These are phyloP conservation scores for Oophaga sylvatica DNA, from an alignment of 2,797 vertebrate genomes.

Conservation along the genomic window DNA sequence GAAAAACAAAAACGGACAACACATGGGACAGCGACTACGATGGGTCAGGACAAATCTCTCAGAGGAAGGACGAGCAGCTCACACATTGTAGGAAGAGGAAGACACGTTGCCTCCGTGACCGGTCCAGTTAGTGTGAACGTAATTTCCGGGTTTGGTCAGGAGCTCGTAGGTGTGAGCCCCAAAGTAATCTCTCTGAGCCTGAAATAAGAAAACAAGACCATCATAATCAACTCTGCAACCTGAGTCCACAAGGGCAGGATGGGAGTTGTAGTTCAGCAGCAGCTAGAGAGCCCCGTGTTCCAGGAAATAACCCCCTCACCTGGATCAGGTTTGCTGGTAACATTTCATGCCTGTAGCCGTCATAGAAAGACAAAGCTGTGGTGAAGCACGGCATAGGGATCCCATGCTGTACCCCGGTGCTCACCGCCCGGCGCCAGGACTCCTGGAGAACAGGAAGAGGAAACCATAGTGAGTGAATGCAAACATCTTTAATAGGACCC, in stretches of 20 bases:
- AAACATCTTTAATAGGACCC: neutral
- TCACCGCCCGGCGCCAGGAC: constrained; percentile 88
- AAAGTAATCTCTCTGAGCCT: constrained; percentile 98
- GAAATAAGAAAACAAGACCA: neutral
- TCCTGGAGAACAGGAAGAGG: constrained; percentile 70
- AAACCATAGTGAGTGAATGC: neutral
- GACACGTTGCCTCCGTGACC: constrained; percentile 90
- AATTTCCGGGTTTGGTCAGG: constrained; percentile 82
- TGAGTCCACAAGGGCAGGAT: neutral
- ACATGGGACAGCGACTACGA: neutral
- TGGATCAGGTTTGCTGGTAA: constrained; percentile 95
- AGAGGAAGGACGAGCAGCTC: constrained; percentile 35
- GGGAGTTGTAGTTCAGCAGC: neutral
- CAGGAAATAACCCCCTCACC: constrained; percentile 71
- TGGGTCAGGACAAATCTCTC: neutral
- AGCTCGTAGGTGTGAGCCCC: constrained; percentile 96
- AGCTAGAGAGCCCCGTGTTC: neutral
- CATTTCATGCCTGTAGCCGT: constrained; percentile 88
- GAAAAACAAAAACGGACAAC: constrained; percentile 9
- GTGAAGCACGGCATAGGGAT: constrained; percentile 98
- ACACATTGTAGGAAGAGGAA: constrained; percentile 93
- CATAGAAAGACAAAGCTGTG: constrained; percentile 95
- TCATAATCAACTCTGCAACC: neutral
- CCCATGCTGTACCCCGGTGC: constrained; percentile 87
- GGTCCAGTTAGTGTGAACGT: constrained; percentile 96